phyloP scores from a whole-genome alignment of 2,113 vertebrate species.

The Lampris megalopsis region DNA sequence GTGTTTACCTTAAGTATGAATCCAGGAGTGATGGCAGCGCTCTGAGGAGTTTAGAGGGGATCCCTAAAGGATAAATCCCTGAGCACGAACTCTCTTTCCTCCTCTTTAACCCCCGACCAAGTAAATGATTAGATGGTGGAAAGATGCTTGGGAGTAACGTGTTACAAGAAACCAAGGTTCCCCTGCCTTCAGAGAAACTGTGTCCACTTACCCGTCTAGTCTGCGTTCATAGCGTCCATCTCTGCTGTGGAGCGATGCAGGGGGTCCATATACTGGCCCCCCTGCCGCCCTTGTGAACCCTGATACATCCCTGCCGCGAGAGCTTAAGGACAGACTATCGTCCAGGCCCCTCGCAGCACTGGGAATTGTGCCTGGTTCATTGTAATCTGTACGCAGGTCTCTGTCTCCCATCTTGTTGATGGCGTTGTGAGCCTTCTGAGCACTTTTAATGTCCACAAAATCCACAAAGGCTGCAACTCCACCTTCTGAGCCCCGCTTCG shows the following conservation, averaged over 20 bases:
- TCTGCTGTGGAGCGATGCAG: slow-evolving; percentile 98
- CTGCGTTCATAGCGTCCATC: slow-evolving; percentile 99
- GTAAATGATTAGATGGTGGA: slow-evolving; percentile 79
- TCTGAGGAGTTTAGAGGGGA: slow-evolving; percentile 50
- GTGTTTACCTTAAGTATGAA: slow-evolving; percentile 46
- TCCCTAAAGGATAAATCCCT: slow-evolving; percentile 53
- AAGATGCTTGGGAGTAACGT: slow-evolving; percentile 79
- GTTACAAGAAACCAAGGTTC: slow-evolving; percentile 75
- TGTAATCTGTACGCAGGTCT: slow-evolving; percentile 99
- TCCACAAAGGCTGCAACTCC: slow-evolving; percentile 99
- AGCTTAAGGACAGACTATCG: slow-evolving; percentile 96
- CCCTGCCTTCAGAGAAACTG: slow-evolving; percentile 83
- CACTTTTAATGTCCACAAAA: slow-evolving; percentile 99
- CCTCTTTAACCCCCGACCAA: slow-evolving; percentile 65
- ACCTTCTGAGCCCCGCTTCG: slow-evolving; percentile 97
- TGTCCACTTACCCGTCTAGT: slow-evolving; percentile 88
- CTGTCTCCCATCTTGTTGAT: slow-evolving; percentile 99
- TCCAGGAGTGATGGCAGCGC: slow-evolving; percentile 53
- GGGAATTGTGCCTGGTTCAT: slow-evolving; percentile 98
- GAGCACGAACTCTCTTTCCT: slow-evolving; percentile 62
- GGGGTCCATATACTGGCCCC: slow-evolving; percentile 93
- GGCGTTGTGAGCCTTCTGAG: slow-evolving; percentile 98
- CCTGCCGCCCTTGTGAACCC: slow-evolving; percentile 99
- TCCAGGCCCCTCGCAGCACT: slow-evolving; percentile 97
- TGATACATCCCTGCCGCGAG: slow-evolving; percentile 96